A percentile compares a stretch with the other conserved stretches of the same genome.
phyloP scores from a whole-genome alignment of 2,113 vertebrate genomes.

The Corythaixoides concolor region DNA sequence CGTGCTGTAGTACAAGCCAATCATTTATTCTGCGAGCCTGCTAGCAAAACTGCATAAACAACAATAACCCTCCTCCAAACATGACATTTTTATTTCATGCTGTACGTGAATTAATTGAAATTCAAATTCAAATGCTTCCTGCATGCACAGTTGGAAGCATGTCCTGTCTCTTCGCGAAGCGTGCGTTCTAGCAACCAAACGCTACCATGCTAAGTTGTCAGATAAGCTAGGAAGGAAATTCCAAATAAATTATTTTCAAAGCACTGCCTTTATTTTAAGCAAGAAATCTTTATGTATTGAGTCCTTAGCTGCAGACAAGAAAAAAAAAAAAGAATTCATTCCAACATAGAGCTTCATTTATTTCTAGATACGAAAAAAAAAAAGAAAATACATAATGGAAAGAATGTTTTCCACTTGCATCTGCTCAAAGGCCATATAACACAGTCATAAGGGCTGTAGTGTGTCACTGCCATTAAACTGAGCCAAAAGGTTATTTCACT shows the following conservation, averaged over 20 bases:
- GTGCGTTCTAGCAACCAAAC: neutral
- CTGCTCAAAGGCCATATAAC: neutral
- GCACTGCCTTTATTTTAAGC: slow-evolving; percentile 36
- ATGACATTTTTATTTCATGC: slow-evolving; percentile 31
- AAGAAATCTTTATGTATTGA: neutral
- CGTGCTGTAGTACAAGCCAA: slow-evolving; percentile 4
- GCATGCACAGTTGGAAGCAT: slow-evolving; percentile 43
- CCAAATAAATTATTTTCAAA: slow-evolving; percentile 29
- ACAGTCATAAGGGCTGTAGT: neutral
- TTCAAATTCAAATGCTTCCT: slow-evolving; percentile 17
- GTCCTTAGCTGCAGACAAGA: slow-evolving; percentile 5
- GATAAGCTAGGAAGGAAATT: slow-evolving; percentile 31
- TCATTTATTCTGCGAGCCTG: neutral
- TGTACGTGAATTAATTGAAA: slow-evolving; percentile 49
- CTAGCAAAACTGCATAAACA: slow-evolving; percentile 6
- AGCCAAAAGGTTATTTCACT: neutral
- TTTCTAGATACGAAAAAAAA: neutral
- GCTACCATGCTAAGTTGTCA: neutral
- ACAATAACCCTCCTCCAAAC: slow-evolving; percentile 20
- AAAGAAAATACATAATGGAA: neutral
- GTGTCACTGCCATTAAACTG: neutral
- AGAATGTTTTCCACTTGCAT: neutral
- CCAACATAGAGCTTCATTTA: neutral
- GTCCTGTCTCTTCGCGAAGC: slow-evolving; percentile 19
- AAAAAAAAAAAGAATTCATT: neutral